Evolutionary conservation across 2,797 vertebrate species (phyloP).

Genomic region (Sebastes variabilis): DNA sequence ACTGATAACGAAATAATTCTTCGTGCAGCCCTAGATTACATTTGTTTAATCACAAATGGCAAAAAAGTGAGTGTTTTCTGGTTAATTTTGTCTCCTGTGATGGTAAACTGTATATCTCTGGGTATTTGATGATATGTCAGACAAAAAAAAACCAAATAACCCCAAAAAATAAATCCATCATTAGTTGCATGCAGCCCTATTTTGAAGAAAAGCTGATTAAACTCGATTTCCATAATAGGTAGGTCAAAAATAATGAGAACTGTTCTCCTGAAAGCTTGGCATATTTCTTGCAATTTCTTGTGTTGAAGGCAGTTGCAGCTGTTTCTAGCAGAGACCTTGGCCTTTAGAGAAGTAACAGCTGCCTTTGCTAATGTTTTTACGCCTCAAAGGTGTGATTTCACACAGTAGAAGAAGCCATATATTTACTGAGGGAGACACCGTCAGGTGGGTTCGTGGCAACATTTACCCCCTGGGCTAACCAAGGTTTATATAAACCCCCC

Average conservation of each 20-base stretch:
- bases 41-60: not conserved
- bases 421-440: slow-evolving; percentile 12
- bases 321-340: slow-evolving; percentile 1
- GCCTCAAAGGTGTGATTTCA: slow-evolving; percentile 45
- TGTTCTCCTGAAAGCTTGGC: too few relatives aligned
- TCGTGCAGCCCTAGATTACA: not conserved
- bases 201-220: not conserved
- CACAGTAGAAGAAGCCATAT: slow-evolving; percentile 13
- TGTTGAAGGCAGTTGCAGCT: not conserved
- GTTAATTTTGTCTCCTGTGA: not conserved
- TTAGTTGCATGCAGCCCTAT: not conserved
- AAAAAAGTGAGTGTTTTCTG: not conserved
- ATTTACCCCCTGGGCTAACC: not conserved
- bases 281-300: too few relatives aligned
- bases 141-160: not conserved
- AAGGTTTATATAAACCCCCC: not conserved
- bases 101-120: not conserved
- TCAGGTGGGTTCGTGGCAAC: slow-evolving; percentile 2
- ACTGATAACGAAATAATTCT: not conserved
- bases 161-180: not conserved
- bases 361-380: not conserved
- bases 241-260: too few relatives aligned
- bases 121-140: not conserved
- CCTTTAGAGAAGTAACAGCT: slow-evolving; percentile 7
- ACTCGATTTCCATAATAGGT: not conserved